A percentile compares a stretch with the other conserved stretches of the same genome.
Evolutionary conservation across 2,797 vertebrate species (phyloP).

Genomic region (Choloepus didactylus): DNA sequence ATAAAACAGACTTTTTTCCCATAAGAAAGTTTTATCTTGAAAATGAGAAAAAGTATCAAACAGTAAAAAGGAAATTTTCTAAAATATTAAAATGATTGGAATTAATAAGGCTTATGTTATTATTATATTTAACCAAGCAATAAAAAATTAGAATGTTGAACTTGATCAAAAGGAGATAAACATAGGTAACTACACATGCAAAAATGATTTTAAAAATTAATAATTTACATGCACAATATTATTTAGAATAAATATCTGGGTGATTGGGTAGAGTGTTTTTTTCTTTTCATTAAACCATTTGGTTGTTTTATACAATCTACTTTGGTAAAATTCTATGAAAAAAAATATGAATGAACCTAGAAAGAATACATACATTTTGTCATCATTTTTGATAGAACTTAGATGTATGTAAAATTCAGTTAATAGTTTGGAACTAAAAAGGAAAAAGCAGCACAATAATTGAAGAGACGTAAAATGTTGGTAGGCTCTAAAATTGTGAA

Average conservation of each 20-base stretch:
- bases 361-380: not conserved
- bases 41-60: not conserved
- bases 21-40: not conserved
- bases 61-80: not conserved
- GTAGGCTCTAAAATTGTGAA: not conserved
- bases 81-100: not conserved
- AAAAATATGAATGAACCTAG: not conserved
- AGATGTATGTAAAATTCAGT: not conserved
- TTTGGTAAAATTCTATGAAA: not conserved
- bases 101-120: not conserved
- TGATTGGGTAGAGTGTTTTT: not conserved
- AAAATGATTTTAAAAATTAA: not conserved
- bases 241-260: not conserved
- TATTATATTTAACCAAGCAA: not conserved
- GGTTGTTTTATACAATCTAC: not conserved
- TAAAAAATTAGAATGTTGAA: not conserved
- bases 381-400: not conserved
- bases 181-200: too few species aligned
- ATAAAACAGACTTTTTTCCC: not conserved
- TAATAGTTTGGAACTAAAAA: slow-evolving; percentile 22
- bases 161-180: not conserved
- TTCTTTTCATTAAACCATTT: not conserved
- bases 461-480: not conserved
- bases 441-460: not conserved
- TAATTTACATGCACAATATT: not conserved